A percentile compares a stretch with the other conserved stretches of the same genome.
phyloP scores from a whole-genome alignment of 2,113 vertebrate species.

The Pteronura brasiliensis region DNA sequence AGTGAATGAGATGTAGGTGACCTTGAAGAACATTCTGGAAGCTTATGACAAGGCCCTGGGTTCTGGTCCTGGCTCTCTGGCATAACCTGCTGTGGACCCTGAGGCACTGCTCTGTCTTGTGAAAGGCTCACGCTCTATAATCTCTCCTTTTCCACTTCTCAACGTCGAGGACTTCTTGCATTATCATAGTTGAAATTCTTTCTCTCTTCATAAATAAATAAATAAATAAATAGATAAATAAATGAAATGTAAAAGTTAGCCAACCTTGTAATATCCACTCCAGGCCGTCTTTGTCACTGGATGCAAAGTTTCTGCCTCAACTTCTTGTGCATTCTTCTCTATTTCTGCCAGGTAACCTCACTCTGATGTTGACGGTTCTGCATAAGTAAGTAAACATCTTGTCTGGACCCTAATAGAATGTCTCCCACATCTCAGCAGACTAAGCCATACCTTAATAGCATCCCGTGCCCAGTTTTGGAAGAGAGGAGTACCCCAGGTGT shows the following conservation, averaged over 20 bases:
- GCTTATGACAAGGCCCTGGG: neutral
- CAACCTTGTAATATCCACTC: neutral
- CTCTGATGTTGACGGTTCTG: neutral
- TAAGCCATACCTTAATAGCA: neutral
- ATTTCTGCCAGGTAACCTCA: neutral
- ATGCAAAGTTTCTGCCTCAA: neutral
- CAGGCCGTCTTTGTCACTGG: neutral
- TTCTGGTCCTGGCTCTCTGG: neutral
- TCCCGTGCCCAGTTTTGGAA: constrained; percentile 21
- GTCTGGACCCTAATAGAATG: neutral
- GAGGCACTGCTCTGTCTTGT: neutral
- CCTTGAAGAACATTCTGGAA: constrained; percentile 43
- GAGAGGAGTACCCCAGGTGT: neutral
- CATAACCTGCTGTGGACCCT: neutral
- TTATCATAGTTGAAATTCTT: constrained; percentile 1
- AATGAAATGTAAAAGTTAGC: neutral
- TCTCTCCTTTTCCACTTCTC: neutral
- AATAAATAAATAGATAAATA: neutral
- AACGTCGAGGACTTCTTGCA: neutral
- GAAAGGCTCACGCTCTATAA: neutral
- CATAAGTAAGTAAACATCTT: neutral
- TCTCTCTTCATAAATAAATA: neutral
- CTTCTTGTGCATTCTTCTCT: neutral
- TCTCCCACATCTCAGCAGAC: neutral
- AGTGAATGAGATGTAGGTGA: neutral